Conservation (phyloP, 2,888 invertebrate genomes). For the Lampropteryx suffumata region DNA sequence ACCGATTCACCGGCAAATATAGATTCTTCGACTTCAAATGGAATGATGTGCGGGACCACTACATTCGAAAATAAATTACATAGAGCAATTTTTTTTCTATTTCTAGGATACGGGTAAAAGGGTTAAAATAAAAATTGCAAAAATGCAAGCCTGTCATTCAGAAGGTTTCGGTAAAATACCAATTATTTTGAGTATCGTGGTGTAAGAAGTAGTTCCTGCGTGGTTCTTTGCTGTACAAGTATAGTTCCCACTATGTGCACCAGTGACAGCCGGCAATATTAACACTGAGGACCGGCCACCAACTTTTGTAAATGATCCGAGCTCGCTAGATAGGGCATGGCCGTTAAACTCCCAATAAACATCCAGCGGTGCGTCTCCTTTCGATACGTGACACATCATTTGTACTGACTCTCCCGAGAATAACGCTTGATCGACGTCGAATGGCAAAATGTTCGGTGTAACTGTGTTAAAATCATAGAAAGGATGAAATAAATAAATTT, state of each 20-base stretch:
- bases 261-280: constrained; percentile 75
- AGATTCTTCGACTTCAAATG: constrained; percentile 86
- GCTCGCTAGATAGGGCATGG: constrained; percentile 62
- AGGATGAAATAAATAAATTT: constrained; percentile 42
- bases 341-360: constrained; percentile 86
- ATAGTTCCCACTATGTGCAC: constrained; percentile 82
- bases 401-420: constrained; percentile 85
- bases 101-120: constrained; percentile 24
- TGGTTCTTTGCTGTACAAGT: constrained; percentile 81
- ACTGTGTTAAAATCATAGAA: constrained; percentile 51
- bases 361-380: constrained; percentile 86
- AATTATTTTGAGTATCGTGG: constrained; percentile 78
- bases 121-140: constrained; percentile 33
- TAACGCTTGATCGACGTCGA: constrained; percentile 84
- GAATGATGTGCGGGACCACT: constrained; percentile 85
- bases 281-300: constrained; percentile 76
- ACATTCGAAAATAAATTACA: constrained; percentile 37
- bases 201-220: constrained; percentile 76
- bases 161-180: constrained; percentile 53
- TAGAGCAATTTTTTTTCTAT: constrained; percentile 13
- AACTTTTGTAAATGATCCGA: constrained; percentile 73
- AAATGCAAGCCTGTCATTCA: constrained; percentile 29
- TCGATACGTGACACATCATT: constrained; percentile 84
- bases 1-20: constrained; percentile 87
- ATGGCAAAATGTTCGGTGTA: constrained; percentile 85